Evolutionary conservation across 2,113 vertebrate species (phyloP).

Genomic region (Poicephalus gulielmi): DNA sequence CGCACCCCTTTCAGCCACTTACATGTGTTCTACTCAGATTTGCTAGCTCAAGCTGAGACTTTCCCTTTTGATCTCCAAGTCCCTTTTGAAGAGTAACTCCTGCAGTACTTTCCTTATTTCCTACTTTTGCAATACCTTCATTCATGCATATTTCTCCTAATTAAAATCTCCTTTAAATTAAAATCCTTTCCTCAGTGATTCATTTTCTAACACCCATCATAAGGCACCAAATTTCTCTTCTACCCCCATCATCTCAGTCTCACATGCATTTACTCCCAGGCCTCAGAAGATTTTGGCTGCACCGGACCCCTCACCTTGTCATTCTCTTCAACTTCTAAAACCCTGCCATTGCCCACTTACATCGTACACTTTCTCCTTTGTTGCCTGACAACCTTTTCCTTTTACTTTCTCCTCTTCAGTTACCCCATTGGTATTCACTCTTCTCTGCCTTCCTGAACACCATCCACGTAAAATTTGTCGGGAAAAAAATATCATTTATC

Average conservation of each 20-base stretch:
- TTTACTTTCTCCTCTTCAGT: background rate
- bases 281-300: background rate
- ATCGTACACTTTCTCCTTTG: background rate
- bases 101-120: background rate
- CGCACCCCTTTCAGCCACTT: background rate
- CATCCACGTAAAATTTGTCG: background rate
- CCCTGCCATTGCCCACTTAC: background rate
- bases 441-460: background rate
- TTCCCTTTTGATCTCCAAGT: background rate
- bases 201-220: background rate
- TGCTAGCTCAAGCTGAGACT: background rate
- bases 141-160: background rate
- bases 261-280: background rate
- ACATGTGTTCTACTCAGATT: fast-evolving
- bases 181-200: background rate
- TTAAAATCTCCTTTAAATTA: background rate
- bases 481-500: background rate
- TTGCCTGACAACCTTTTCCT: background rate
- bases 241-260: background rate
- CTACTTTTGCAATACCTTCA: background rate
- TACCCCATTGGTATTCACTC: background rate
- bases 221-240: background rate
- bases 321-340: background rate
- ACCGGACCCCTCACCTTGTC: background rate
- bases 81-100: background rate